Evolutionary conservation across 2,113 vertebrate species (phyloP).

Genomic region (Corythornis vintsioides): DNA sequence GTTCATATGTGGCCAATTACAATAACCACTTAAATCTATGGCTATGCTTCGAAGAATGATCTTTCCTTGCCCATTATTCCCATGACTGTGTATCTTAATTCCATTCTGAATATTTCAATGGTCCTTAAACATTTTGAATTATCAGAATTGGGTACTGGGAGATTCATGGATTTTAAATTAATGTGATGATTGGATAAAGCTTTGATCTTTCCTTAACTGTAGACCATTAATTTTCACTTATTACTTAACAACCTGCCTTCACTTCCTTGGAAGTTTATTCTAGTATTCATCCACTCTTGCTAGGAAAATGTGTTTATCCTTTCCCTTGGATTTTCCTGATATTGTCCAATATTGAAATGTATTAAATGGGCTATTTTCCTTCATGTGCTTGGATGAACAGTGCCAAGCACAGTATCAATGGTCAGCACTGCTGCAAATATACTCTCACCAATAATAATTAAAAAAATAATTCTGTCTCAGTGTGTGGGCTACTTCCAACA

Average conservation of each 20-base stretch:
- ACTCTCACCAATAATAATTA: not conserved
- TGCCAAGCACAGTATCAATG: not conserved
- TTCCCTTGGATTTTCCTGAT: not conserved
- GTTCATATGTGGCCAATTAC: rapidly evolving
- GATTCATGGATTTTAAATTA: not conserved
- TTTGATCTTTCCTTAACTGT: not conserved
- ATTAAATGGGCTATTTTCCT: not conserved
- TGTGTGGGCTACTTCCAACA: not conserved
- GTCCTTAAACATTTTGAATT: not conserved
- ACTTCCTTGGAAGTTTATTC: not conserved
- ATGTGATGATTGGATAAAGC: not conserved
- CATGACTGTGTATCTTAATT: not conserved
- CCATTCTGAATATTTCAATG: not conserved
- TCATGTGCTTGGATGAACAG: not conserved
- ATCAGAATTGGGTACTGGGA: not conserved
- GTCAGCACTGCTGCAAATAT: not conserved
- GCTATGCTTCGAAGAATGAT: not conserved
- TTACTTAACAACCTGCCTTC: not conserved
- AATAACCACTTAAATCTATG: not conserved
- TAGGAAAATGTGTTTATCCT: not conserved
- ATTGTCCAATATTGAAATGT: rapidly evolving
- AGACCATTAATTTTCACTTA: not conserved
- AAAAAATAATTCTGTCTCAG: not conserved
- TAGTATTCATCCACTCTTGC: not conserved
- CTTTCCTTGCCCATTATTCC: not conserved